Conservation (phyloP, 2,888 invertebrate species). For the Perithous albicinctus region DNA sequence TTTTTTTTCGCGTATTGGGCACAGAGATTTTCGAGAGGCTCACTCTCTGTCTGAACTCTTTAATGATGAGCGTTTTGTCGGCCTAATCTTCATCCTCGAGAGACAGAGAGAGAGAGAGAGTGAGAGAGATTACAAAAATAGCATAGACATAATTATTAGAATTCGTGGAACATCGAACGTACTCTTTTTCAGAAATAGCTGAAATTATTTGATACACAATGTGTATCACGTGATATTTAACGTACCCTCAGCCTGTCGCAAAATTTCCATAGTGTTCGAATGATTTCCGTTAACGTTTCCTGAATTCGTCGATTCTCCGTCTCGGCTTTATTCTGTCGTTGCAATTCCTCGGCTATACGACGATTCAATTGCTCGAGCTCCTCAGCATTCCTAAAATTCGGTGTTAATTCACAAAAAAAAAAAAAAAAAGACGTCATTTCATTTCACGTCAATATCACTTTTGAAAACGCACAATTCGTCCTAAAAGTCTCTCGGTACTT, state of each 20-base stretch:
- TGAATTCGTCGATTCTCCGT: conserved; percentile 79
- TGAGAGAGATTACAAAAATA: conserved; percentile 48
- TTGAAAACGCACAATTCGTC: conserved; percentile 3
- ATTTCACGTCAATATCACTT: no score
- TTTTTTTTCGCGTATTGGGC: conserved; percentile 43
- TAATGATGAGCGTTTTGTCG: conserved; percentile 35
- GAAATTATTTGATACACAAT: conserved; percentile 31
- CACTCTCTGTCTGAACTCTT: conserved; percentile 28
- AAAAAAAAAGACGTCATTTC: no score
- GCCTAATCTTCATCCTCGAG: conserved; percentile 19
- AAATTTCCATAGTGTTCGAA: conserved; percentile 72
- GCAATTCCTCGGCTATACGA: conserved; percentile 86
- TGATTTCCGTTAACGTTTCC: conserved; percentile 72
- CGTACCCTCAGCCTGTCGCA: conserved; percentile 78
- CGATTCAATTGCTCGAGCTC: conserved; percentile 88
- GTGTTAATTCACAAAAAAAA: neutral
- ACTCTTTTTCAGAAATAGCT: conserved; percentile 23
- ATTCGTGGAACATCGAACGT: conserved; percentile 52
- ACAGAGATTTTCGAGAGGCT: conserved; percentile 40
- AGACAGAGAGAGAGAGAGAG: no score
- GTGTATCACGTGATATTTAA: conserved; percentile 20
- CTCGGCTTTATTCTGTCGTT: conserved; percentile 83
- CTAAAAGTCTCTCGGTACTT: conserved; percentile 78
- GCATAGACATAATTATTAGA: conserved; percentile 56
- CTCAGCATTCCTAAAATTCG: conserved; percentile 88